Base-by-base conservation (phyloP, 2,888 invertebrate species). In the Cybosia mesomella region DNA sequence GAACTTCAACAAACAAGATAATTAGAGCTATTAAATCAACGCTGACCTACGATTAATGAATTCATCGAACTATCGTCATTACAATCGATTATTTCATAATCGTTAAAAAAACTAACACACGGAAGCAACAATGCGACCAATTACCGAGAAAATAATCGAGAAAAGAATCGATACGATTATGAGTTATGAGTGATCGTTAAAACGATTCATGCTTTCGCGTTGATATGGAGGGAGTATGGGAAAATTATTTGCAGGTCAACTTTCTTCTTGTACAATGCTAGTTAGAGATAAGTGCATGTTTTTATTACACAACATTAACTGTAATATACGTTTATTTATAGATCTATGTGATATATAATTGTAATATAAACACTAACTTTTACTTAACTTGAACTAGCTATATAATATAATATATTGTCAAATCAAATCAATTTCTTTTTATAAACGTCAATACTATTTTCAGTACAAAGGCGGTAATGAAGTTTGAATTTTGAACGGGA, bases 131-230 rank as follows among this genome's bases (percentile, higher is more conserved):
- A 73, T 72, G 69, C 81, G 70, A 76, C 85, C 86, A 89, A 90
- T 91, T 91, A 89, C 84, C 74, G 76, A 80, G 75, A 92, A 91
- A 90, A 84, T 49, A 49, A 49, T 49, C 49, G 49, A 49, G 49
- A 49, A 49, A 49, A 49, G 49, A 84, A 82, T 74, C 81, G 72
- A 80, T 81, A 83, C 84, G 84, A 91, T 91, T 90, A 92, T 88
- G 87, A 88, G 80, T 91, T 90, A 92, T 87, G 87, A 88, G 80
- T 86, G 87, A 90, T 89, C 83, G 80, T 73, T 84, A 90, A 89
- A 90, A 89, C 83, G 85, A 84, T 86, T 85, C 83, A 84, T 84
- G 84, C 86, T 90, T 86, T 89, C 87, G 69, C 76, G 43, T 74
- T 65, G 71, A 75, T 70, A 67, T 85, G 82, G 34, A 83, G 84